Base-by-base conservation (phyloP, 30 jellyfish, hydroid and myxozoan genomes). In the Mastigias papua region DNA sequence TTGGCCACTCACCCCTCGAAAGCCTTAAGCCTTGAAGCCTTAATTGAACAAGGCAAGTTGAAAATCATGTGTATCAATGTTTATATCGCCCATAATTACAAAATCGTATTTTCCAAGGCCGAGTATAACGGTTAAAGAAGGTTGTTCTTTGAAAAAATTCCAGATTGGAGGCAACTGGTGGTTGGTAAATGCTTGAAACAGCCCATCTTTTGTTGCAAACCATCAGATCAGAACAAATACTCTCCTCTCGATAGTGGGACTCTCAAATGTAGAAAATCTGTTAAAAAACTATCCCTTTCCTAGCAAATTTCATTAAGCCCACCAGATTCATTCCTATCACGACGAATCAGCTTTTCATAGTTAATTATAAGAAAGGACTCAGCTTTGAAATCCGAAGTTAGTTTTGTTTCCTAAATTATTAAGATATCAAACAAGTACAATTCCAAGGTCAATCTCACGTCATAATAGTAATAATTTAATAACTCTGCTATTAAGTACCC, bases 251-350 rank as follows among this genome's bases (percentile, higher is more conserved):
- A 34, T 23, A 34, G n/a, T 4, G 8, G 73, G 86, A 46, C 73
- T 34, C 86, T 74, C 72, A 46, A 35, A 74, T 19, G 72, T 28
- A 46, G 86, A 51, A 51, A 74, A 17, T n/a, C n/a, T n/a, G n/a
- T n/a, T n/a, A n/a, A n/a, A n/a, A n/a, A n/a, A n/a, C n/a, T n/a
- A n/a, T n/a, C n/a, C 17, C 86, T 46, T 37, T 74, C 23, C 64
- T 32, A 32, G 26, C 33, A 71, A 32, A 71, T 71, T 71, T 64
- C 63, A 71, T 34, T 34, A 42, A 65, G 82, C 82, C 82, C 66
- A 62, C 82, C 77, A 71, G 20, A 42, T 71, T 71, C 86, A 50
- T 74, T 74, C 49, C 86, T 74, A 74, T 74, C 86, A 74, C 63
- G 66, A 71, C 65, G 82, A 32, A 71, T 32, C 23, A 65, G 82